Evolutionary conservation across 2,888 invertebrate species (phyloP), one percentile per base, ranked within the genome.

Genomic region (Trissoscelio sp.): DNA sequence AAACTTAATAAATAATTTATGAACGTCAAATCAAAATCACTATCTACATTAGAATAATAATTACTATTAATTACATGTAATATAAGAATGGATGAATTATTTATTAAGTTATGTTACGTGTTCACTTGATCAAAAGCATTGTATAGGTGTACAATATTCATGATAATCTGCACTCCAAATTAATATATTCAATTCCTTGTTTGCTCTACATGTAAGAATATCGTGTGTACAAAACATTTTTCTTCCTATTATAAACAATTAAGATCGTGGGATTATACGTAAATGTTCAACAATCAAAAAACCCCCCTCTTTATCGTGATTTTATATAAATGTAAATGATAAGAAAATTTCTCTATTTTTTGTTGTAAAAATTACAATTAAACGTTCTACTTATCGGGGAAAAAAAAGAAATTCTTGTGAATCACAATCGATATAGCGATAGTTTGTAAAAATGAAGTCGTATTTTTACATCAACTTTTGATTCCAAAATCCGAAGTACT

Each of bases 381-480:
- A 51, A 28, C 14, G 12, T 39, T 39, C 39, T 39, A 12, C 34
- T 9, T 6, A 9, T n/a, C 37, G 24, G 24, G 6, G 24, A n/a
- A n/a, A n/a, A n/a, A n/a, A 31, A 37, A n/a, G n/a, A 37, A 7
- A n/a, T 37, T 37, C 11, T 37, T 20, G 9, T 28, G 24, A 58
- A 24, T 37, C 18, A 39, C 24, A 58, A 58, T 20, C 14, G 31
- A 48, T 18, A 42, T 44, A 62, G 46, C n/a, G 31, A 53, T 18
- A 24, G 16, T 28, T 55, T 67, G 22, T 69, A 34, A 69, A 69
- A 53, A 57, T n/a, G 18, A 60, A 72, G 16, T 51, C 24, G 70
- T 72, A 72, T 72, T 72, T 72, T 72, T 72, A 72, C 70, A 72
- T 72, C 48, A 39, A 20, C 9, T 7, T 72, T 72, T 16, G 18